These are phyloP conservation scores for Netelia fuscicornis DNA, from an alignment of 2,888 invertebrate species.

Conservation along the genomic window DNA sequence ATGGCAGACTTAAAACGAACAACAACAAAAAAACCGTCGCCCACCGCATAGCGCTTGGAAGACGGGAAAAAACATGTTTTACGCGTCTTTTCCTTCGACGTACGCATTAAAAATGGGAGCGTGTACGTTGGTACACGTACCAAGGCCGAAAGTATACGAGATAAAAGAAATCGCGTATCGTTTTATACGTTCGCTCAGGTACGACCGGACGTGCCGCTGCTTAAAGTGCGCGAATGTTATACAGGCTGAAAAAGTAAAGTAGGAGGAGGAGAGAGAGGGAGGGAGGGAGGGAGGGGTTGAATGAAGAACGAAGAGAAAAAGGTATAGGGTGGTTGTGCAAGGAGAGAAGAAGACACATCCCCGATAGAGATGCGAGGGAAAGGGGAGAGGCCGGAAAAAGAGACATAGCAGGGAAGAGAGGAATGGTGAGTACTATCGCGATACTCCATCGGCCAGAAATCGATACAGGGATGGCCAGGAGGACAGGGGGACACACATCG, in stretches of 20 bases:
- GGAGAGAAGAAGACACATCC: constrained; percentile 11
- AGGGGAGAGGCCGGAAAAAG: constrained; percentile 26
- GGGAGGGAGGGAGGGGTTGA: neutral
- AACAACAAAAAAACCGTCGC: neutral
- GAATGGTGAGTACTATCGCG: constrained; percentile 72
- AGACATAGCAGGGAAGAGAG: constrained; percentile 42
- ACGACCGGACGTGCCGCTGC: constrained; percentile 71
- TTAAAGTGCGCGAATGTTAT: constrained; percentile 66
- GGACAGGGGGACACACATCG: constrained; percentile 66
- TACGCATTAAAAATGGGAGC: neutral
- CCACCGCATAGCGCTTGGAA: too few relatives aligned
- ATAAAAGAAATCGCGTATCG: constrained; percentile 56
- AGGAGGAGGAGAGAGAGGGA: neutral
- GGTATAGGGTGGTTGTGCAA: neutral
- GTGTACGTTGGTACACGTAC: neutral
- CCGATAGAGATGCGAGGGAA: constrained; percentile 48
- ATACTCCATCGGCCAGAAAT: constrained; percentile 80
- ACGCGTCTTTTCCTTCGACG: neutral
- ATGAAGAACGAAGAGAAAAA: neutral
- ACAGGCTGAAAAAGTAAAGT: constrained; percentile 31
- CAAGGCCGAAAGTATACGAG: constrained; percentile 26
- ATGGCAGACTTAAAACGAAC: neutral
- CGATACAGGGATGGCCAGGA: constrained; percentile 78
- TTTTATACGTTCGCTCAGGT: constrained; percentile 67
- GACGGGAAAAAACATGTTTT: neutral